These are phyloP conservation scores for Neolamprologus toae DNA, from an alignment of 2,113 vertebrate species.

Conservation along the genomic window DNA sequence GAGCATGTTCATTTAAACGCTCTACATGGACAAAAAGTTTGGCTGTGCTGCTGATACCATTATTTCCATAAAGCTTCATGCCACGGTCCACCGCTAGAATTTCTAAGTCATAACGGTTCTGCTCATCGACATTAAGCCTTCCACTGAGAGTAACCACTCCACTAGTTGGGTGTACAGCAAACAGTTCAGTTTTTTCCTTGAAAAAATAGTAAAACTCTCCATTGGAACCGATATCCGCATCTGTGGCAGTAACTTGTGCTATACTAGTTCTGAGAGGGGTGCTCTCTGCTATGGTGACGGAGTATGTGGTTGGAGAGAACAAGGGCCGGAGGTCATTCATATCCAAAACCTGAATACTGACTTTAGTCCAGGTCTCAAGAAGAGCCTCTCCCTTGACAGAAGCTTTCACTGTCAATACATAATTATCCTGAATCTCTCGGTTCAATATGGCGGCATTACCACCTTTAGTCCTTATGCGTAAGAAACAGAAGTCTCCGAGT, in stretches of 20 bases:
- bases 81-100: slow-evolving; percentile 94
- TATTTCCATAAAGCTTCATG: slow-evolving; percentile 98
- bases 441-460: slow-evolving; percentile 96
- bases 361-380: slow-evolving; percentile 94
- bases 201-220: slow-evolving; percentile 99
- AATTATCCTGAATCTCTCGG: slow-evolving; percentile 94
- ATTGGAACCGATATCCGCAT: slow-evolving; percentile 95
- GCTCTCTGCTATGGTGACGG: slow-evolving; percentile 90
- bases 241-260: slow-evolving; percentile 96
- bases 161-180: slow-evolving; percentile 93
- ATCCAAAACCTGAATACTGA: slow-evolving; percentile 91
- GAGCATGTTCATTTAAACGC: slow-evolving; percentile 85
- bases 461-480: slow-evolving; percentile 96
- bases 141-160: slow-evolving; percentile 92
- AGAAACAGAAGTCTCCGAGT: slow-evolving; percentile 95
- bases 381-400: slow-evolving; percentile 85
- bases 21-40: slow-evolving; percentile 95
- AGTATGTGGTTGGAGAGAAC: slow-evolving; percentile 97
- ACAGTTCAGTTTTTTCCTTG: slow-evolving; percentile 89
- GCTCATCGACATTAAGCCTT: slow-evolving; percentile 82
- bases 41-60: slow-evolving; percentile 95
- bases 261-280: slow-evolving; percentile 95
- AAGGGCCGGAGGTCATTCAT: slow-evolving; percentile 98
- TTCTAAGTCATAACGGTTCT: slow-evolving; percentile 87
- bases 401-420: slow-evolving; percentile 91